Conservation (phyloP, 2,113 vertebrate species). For the Coregonus clupeaformis region DNA sequence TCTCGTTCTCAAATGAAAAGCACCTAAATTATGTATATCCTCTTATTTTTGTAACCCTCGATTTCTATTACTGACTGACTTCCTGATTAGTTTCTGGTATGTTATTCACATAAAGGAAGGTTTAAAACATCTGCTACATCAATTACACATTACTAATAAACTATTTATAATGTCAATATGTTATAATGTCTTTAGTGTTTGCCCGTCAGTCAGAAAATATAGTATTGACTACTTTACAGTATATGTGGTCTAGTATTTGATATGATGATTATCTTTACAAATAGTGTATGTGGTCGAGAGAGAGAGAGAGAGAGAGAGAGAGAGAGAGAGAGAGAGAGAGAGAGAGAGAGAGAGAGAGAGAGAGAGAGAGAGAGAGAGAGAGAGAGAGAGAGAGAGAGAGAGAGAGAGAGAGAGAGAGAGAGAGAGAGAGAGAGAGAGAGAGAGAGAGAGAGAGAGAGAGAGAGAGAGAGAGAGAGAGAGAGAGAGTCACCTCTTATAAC, state of each 20-base stretch:
- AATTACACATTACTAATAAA: constrained; percentile 65
- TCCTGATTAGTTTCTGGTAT: constrained; percentile 48
- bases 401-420: neutral
- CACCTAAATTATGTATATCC: constrained; percentile 35
- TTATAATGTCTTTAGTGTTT: neutral
- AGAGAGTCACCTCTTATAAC: neutral
- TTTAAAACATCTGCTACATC: constrained; percentile 16
- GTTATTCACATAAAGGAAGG: constrained; percentile 38
- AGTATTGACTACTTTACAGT: too few relatives aligned
- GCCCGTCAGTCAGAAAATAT: too few relatives aligned
- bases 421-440: too few relatives aligned
- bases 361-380: neutral
- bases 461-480: neutral
- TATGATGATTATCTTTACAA: too few relatives aligned
- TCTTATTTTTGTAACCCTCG: constrained; percentile 59
- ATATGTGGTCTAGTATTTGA: too few relatives aligned
- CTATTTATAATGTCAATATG: constrained; percentile 60
- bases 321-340: too few relatives aligned
- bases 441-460: neutral
- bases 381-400: too few relatives aligned
- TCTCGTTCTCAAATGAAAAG: too few relatives aligned
- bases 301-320: too few relatives aligned
- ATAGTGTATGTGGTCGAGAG: too few relatives aligned
- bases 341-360: too few relatives aligned
- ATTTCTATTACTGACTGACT: constrained; percentile 54